Percentiles rank a stretch among this genome's conserved stretches.
Conservation (phyloP, 2,888 invertebrate genomes). For the Standfussiana lucernea region DNA sequence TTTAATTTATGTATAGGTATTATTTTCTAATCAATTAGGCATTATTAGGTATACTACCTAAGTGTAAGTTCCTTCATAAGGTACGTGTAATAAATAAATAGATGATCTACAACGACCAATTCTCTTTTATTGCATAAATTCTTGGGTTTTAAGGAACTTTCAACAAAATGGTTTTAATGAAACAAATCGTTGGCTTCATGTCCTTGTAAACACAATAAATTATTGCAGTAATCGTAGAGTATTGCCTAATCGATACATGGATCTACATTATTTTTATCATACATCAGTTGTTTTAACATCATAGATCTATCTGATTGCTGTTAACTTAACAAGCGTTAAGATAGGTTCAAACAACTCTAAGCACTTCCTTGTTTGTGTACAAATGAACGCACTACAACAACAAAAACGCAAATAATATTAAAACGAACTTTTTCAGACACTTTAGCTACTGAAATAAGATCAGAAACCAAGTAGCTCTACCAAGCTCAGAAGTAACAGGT, state of each 20-base stretch:
- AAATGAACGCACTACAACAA: conserved; percentile 2
- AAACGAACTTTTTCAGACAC: neutral
- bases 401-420: neutral
- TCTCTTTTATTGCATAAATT: neutral
- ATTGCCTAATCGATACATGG: conserved; percentile 24
- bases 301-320: conserved; percentile 37
- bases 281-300: conserved; percentile 35
- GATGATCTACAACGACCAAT: neutral
- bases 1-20: neutral
- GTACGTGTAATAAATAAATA: neutral
- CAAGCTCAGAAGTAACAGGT: conserved; percentile 6
- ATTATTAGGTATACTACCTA: neutral
- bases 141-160: no score
- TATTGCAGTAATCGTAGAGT: neutral
- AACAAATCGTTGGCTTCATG: neutral
- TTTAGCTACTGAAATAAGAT: neutral
- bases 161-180: neutral
- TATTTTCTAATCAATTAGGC: neutral
- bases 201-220: neutral
- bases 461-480: neutral
- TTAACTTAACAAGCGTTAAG: conserved; percentile 13
- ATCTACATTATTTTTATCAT: conserved; percentile 51
- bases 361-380: conserved; percentile 45
- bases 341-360: conserved; percentile 18
- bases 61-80: neutral